Evolutionary conservation across 1,140 invertebrate genomes (phyloP).

Genomic region (Tyrophagus putrescentiae): DNA sequence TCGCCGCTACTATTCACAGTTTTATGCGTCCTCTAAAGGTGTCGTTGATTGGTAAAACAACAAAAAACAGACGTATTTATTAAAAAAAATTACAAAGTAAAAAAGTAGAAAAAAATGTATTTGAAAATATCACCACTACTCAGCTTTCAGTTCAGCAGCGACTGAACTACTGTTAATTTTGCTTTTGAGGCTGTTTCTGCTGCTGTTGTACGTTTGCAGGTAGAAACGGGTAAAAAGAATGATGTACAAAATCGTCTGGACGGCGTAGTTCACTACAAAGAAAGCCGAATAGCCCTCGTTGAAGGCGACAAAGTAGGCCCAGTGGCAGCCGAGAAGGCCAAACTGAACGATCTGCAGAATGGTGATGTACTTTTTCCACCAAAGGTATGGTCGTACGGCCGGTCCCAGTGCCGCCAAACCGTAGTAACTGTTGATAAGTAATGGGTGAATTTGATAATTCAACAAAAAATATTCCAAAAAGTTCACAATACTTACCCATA

Average conservation of each 20-base stretch:
- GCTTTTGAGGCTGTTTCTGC: neutral
- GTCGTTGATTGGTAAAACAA: no score
- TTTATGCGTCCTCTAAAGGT: no score
- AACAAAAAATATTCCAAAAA: no score
- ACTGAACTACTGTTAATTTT: no score
- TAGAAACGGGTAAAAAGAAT: neutral
- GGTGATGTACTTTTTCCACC: constrained; percentile 38
- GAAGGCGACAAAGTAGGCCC: neutral
- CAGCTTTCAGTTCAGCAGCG: no score
- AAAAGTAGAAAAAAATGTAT: no score
- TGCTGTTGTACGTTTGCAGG: neutral
- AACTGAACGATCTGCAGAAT: constrained; percentile 30
- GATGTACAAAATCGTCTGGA: neutral
- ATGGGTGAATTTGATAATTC: no score
- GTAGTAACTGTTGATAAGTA: constrained; percentile 54
- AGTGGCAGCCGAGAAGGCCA: constrained; percentile 9
- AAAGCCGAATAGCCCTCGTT: neutral
- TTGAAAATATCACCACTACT: no score
- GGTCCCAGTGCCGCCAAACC: constrained; percentile 43
- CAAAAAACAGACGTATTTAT: no score
- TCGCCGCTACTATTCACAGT: constrained; percentile 68
- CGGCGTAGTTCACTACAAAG: neutral
- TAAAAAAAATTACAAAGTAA: no score
- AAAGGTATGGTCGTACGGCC: constrained; percentile 33
- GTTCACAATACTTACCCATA: no score